Conservation (phyloP, 1,140 invertebrate genomes). For the Rhizoglyphus robini region DNA sequence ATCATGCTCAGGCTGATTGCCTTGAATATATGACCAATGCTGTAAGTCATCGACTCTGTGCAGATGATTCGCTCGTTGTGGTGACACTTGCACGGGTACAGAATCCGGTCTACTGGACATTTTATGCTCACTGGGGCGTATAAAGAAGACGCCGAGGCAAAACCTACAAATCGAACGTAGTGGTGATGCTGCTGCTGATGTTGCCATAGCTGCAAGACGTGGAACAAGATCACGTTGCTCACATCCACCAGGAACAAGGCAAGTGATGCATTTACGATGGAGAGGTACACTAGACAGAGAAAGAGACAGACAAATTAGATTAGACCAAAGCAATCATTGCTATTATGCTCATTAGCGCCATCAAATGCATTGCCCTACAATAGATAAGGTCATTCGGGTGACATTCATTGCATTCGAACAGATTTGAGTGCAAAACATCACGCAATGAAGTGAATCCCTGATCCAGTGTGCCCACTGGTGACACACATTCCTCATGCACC, state of each 20-base stretch:
- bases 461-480: too few relatives aligned
- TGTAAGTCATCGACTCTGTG: conserved; percentile 4
- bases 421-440: too few relatives aligned
- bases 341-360: too few relatives aligned
- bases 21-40: neutral
- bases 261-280: neutral
- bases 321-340: too few relatives aligned
- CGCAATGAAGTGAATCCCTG: too few relatives aligned
- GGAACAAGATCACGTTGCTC: neutral
- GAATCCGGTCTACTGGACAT: neutral
- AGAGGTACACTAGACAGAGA: neutral
- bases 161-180: too few relatives aligned
- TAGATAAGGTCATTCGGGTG: too few relatives aligned
- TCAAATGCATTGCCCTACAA: too few relatives aligned
- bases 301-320: neutral
- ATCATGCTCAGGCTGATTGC: neutral
- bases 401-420: too few relatives aligned
- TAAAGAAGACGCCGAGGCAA: too few relatives aligned
- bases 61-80: conserved; percentile 1
- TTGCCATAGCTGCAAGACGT: neutral
- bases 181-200: neutral
- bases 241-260: neutral
- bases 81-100: conserved; percentile 4
- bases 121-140: neutral
- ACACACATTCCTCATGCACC: too few relatives aligned